Percentiles rank a stretch among this genome's conserved stretches.
These are phyloP conservation scores for Anguilla marmorata DNA, from an alignment of 2,797 vertebrate species.

Conservation along the genomic window DNA sequence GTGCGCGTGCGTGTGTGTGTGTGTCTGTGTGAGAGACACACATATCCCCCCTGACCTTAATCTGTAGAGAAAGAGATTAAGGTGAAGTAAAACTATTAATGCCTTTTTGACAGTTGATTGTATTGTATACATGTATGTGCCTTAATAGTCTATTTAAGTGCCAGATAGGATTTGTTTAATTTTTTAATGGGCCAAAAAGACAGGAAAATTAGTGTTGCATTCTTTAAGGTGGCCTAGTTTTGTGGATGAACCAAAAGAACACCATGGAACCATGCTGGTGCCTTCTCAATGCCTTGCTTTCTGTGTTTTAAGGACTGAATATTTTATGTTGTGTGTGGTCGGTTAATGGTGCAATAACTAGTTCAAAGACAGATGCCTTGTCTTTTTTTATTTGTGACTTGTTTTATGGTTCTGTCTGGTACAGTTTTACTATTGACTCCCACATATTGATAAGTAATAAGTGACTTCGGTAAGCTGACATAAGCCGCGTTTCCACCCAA, in stretches of 20 bases:
- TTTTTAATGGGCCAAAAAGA: constrained; percentile 17
- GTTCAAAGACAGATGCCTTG: neutral
- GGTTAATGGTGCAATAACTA: constrained; percentile 1
- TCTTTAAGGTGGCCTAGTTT: neutral
- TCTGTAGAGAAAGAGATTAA: neutral
- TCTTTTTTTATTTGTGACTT: neutral
- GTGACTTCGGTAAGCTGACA: neutral
- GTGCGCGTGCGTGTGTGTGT: neutral
- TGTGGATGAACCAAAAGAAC: neutral
- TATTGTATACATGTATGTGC: constrained; percentile 14
- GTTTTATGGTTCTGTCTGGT: neutral
- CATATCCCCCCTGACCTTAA: neutral
- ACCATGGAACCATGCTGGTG: neutral
- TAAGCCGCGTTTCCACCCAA: neutral
- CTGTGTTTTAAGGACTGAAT: neutral
- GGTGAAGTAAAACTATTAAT: neutral
- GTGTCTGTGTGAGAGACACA: neutral
- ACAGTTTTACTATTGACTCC: neutral
- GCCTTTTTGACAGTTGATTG: constrained; percentile 12
- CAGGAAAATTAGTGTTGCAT: neutral
- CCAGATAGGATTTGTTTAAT: neutral
- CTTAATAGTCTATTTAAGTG: neutral
- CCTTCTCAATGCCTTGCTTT: neutral
- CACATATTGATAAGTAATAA: neutral
- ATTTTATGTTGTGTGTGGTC: neutral